Evolutionary conservation across 2,797 vertebrate species (phyloP).

Genomic region (Molossus alvarezi): DNA sequence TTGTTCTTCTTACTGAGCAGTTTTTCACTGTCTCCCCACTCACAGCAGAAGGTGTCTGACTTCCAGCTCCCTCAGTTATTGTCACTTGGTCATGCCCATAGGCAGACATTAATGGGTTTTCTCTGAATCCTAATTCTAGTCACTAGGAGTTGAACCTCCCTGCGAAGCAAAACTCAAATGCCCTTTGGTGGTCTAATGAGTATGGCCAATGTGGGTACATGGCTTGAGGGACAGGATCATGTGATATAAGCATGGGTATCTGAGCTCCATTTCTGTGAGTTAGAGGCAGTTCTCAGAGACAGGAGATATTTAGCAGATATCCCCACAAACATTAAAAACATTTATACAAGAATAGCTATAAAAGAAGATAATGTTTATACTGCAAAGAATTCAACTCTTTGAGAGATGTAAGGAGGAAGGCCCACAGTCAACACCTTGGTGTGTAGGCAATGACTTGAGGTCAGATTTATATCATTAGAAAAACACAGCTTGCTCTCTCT

Average conservation of each 20-base stretch:
- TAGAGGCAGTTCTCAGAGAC: neutral
- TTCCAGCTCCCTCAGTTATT: neutral
- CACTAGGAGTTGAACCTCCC: neutral
- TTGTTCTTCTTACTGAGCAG: neutral
- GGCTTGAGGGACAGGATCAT: neutral
- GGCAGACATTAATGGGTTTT: neutral
- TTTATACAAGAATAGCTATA: neutral
- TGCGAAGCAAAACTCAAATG: neutral
- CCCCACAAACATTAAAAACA: neutral
- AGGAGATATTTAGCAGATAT: neutral
- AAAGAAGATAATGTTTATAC: neutral
- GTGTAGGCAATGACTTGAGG: neutral
- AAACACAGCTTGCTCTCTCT: conserved; percentile 13
- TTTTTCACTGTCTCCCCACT: neutral
- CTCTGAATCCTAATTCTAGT: neutral
- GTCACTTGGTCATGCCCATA: neutral
- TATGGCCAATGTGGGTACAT: neutral
- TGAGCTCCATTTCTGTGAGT: neutral
- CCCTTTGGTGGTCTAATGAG: neutral
- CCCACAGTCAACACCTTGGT: neutral
- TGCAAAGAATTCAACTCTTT: conserved; percentile 21
- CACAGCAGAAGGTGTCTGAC: neutral
- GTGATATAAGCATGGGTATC: neutral
- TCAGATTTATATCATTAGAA: neutral
- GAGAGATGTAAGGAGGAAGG: neutral